A percentile compares a stretch with the other conserved stretches of the same genome.
Conservation (phyloP, 2,888 invertebrate genomes). For the Hedychridium roseum region DNA sequence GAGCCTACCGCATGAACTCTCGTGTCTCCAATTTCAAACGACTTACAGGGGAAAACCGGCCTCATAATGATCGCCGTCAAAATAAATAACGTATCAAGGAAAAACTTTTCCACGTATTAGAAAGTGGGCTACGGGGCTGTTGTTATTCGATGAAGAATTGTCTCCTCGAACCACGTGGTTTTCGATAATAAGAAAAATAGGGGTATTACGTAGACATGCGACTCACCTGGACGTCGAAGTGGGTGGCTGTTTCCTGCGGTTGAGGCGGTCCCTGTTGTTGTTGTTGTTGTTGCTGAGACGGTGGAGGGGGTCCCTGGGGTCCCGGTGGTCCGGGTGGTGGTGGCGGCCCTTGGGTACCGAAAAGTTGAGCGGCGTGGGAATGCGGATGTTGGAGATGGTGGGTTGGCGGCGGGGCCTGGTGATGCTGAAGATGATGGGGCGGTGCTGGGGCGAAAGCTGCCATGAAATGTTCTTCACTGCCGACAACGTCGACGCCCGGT, state of each 20-base stretch:
- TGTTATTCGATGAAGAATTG: neutral
- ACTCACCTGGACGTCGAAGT: conserved; percentile 61
- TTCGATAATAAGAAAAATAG: no score
- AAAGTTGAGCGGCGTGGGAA: conserved; percentile 65
- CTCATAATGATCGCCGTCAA: no score
- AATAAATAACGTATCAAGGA: no score
- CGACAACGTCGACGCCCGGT: conserved; percentile 64
- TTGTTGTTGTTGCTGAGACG: conserved; percentile 59
- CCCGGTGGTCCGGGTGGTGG: conserved; percentile 59
- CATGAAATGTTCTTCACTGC: conserved; percentile 61
- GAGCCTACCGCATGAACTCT: no score
- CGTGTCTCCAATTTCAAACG: no score
- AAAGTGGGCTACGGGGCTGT: neutral
- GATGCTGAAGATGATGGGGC: conserved; percentile 66
- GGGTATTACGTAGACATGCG: no score
- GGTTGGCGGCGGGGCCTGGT: conserved; percentile 65
- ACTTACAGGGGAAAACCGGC: no score
- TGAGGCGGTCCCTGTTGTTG: conserved; percentile 60
- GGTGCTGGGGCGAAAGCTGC: conserved; percentile 63
- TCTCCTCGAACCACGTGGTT: neutral
- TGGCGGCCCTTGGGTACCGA: conserved; percentile 60
- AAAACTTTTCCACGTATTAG: no score
- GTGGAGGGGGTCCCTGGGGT: conserved; percentile 57
- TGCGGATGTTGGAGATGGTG: conserved; percentile 67
- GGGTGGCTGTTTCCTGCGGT: conserved; percentile 58